phyloP scores from a whole-genome alignment of 2,113 vertebrate species.

The Elgaria multicarinata region DNA sequence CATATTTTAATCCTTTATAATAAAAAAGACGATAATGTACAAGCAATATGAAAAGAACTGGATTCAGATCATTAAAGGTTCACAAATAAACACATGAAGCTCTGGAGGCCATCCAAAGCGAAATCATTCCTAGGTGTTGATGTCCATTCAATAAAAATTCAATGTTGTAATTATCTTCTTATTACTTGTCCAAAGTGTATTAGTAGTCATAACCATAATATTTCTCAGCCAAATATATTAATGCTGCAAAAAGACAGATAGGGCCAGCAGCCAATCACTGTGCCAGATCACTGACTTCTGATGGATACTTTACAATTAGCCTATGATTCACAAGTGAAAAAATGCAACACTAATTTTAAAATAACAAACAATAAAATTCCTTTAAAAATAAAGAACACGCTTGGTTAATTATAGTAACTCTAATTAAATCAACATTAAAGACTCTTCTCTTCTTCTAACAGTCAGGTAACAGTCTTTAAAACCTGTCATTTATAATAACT shows the following conservation, averaged over 20 bases:
- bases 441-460: constrained; percentile 22
- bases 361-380: constrained; percentile 46
- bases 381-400: constrained; percentile 61
- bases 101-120: constrained; percentile 76
- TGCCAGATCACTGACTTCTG: constrained; percentile 60
- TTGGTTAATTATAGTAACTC: constrained; percentile 58
- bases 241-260: constrained; percentile 52
- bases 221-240: constrained; percentile 60
- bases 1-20: constrained; percentile 77
- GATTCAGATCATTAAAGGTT: constrained; percentile 79
- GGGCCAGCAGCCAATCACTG: constrained; percentile 64
- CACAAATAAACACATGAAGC: constrained; percentile 75
- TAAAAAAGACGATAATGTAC: constrained; percentile 71
- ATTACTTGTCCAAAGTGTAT: constrained; percentile 68
- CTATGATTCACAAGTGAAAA: constrained; percentile 65
- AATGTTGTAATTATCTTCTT: constrained; percentile 74
- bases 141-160: constrained; percentile 75
- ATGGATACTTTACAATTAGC: constrained; percentile 60
- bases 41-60: constrained; percentile 74
- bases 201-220: constrained; percentile 48
- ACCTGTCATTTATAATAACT: constrained; percentile 19
- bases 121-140: constrained; percentile 74
- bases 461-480: not conserved
- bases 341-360: constrained; percentile 59
- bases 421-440: constrained; percentile 25